phyloP scores from a whole-genome alignment of 2,797 vertebrate species.

The Poecilia gillii region DNA sequence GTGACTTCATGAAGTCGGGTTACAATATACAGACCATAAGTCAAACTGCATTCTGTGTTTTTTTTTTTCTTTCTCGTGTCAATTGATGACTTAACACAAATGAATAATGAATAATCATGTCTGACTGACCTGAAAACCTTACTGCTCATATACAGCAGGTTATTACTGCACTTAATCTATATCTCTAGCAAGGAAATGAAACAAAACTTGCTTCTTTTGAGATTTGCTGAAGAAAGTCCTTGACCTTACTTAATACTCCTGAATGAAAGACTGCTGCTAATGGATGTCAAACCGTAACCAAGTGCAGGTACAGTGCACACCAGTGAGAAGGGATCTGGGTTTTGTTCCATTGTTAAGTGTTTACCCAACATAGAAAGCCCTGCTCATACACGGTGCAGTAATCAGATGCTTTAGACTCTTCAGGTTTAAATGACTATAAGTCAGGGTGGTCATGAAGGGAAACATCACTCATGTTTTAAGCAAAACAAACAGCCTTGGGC shows the following conservation, averaged over 20 bases:
- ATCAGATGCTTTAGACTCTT: conserved; percentile 50
- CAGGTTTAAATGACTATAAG: conserved; percentile 34
- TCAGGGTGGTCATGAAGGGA: conserved; percentile 45
- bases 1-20: conserved; percentile 12
- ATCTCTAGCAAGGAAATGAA: neutral
- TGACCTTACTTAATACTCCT: conserved; percentile 51
- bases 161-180: neutral
- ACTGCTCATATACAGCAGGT: neutral
- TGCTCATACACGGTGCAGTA: conserved; percentile 25
- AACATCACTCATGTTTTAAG: conserved; percentile 53
- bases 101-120: neutral
- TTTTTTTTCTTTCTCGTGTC: neutral
- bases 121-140: neutral
- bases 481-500: conserved; percentile 55
- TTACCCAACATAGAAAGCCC: conserved; percentile 43
- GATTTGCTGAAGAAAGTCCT: conserved; percentile 16
- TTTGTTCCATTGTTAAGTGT: conserved; percentile 37
- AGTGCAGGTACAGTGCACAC: conserved; percentile 44
- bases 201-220: conserved; percentile 3
- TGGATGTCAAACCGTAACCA: conserved; percentile 58
- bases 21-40: neutral
- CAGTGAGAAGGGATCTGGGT: conserved; percentile 16
- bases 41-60: neutral
- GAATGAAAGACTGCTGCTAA: conserved; percentile 54
- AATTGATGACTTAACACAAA: neutral